Percentiles rank a stretch among this genome's conserved stretches.
phyloP scores from a whole-genome alignment of 2,888 invertebrate species.

The Mesorhabditis spiculigera region DNA sequence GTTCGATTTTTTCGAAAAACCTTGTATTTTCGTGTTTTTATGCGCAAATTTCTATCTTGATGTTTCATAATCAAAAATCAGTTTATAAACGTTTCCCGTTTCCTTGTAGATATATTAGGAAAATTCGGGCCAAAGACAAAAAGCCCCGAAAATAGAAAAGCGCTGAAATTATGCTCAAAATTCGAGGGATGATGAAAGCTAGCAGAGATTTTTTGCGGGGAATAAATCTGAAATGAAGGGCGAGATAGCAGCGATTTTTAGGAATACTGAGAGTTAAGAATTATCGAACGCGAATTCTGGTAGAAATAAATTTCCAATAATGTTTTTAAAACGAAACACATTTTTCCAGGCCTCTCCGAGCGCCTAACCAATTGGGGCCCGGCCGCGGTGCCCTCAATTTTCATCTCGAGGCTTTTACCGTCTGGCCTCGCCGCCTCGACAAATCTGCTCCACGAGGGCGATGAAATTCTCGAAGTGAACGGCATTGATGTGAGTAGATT shows the following conservation, averaged over 20 bases:
- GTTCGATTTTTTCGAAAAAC: too few species aligned
- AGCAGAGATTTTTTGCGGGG: too few species aligned
- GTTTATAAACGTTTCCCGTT: not conserved
- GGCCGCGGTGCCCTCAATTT: slow-evolving; percentile 68
- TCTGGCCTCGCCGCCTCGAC: slow-evolving; percentile 91
- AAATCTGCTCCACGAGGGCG: slow-evolving; percentile 90
- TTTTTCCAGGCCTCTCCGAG: slow-evolving; percentile 65
- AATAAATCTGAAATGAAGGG: too few species aligned
- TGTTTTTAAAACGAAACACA: not conserved
- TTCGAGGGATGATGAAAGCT: too few species aligned
- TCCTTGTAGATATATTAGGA: too few species aligned
- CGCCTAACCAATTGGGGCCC: slow-evolving; percentile 60
- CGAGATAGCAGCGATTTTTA: too few species aligned
- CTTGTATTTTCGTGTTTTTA: too few species aligned
- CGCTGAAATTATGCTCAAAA: not conserved
- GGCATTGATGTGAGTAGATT: slow-evolving; percentile 80
- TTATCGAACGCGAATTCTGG: not conserved
- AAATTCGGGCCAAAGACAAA: too few species aligned
- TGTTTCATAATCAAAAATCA: not conserved
- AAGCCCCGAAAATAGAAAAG: too few species aligned
- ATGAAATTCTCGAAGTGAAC: slow-evolving; percentile 95
- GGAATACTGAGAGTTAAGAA: too few species aligned
- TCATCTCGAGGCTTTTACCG: slow-evolving; percentile 89
- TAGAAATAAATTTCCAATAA: not conserved
- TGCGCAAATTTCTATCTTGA: too few species aligned